These are phyloP conservation scores for Brenthis ino DNA, from an alignment of 2,888 invertebrate species.

Conservation along the genomic window DNA sequence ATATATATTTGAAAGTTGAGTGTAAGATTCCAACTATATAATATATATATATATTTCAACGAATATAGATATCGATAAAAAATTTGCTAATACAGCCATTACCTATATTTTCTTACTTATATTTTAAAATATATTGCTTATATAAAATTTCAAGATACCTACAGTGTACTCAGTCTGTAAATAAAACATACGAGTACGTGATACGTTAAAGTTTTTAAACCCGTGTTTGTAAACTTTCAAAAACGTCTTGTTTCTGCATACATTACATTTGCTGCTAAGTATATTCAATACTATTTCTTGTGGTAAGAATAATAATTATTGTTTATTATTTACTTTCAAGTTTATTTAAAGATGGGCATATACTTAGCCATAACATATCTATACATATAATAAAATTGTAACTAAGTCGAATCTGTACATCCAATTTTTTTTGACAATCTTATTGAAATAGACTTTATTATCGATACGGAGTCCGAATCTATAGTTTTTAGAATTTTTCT, in stretches of 20 bases:
- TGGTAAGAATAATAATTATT: background rate
- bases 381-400: too few relatives aligned
- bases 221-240: slow-evolving; percentile 10
- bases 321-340: background rate
- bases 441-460: too few relatives aligned
- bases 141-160: background rate
- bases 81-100: too few relatives aligned
- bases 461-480: background rate
- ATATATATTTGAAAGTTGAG: background rate
- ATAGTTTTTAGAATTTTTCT: too few relatives aligned
- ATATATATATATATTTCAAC: too few relatives aligned
- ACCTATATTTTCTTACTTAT: background rate
- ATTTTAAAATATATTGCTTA: background rate
- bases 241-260: slow-evolving; percentile 3
- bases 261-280: background rate
- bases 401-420: too few relatives aligned
- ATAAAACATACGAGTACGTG: slow-evolving; percentile 14
- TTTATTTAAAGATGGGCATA: background rate
- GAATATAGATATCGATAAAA: background rate
- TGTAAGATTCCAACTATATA: too few relatives aligned
- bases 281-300: background rate
- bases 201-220: slow-evolving; percentile 25
- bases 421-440: too few relatives aligned
- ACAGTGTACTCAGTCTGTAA: slow-evolving; percentile 23
- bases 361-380: background rate